These are phyloP conservation scores for Uria lomvia DNA, from an alignment of 2,113 vertebrate species.

Conservation along the genomic window DNA sequence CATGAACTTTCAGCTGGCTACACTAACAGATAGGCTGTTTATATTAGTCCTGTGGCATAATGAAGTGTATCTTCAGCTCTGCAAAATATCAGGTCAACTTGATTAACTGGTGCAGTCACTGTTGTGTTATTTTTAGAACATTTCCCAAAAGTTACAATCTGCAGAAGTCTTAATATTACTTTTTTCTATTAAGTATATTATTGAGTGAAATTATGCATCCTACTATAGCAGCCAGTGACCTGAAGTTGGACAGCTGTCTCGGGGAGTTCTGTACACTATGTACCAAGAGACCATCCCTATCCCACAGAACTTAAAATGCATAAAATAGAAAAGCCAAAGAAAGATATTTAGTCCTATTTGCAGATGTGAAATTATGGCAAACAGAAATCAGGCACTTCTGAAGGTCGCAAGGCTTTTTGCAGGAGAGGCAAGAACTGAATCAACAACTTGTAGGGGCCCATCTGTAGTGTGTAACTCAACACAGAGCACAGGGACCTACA, in stretches of 20 bases:
- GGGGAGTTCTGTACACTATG: not conserved
- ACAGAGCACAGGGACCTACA: not conserved
- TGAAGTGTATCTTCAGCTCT: not conserved
- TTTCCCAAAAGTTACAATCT: not conserved
- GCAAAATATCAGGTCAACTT: not conserved
- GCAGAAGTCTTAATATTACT: not conserved
- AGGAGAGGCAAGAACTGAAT: not conserved
- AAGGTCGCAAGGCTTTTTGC: not conserved
- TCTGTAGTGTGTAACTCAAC: not conserved
- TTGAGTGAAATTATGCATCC: not conserved
- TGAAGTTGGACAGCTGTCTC: not conserved
- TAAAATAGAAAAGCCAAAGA: not conserved
- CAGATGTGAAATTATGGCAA: not conserved
- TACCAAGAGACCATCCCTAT: not conserved
- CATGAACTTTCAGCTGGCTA: not conserved
- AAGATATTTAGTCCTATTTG: not conserved
- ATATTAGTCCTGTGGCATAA: not conserved
- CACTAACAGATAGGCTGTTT: not conserved
- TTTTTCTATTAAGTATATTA: not conserved
- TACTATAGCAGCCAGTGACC: not conserved
- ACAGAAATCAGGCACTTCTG: not conserved
- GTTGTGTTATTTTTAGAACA: not conserved
- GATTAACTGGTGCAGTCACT: not conserved
- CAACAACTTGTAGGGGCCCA: not conserved
- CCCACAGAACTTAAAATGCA: not conserved